Evolutionary conservation across 37 sponge, comb jelly and placozoan genomes (phyloP), one percentile per base, ranked within the genome.

Genomic region (Amphimedon queenslandica): DNA sequence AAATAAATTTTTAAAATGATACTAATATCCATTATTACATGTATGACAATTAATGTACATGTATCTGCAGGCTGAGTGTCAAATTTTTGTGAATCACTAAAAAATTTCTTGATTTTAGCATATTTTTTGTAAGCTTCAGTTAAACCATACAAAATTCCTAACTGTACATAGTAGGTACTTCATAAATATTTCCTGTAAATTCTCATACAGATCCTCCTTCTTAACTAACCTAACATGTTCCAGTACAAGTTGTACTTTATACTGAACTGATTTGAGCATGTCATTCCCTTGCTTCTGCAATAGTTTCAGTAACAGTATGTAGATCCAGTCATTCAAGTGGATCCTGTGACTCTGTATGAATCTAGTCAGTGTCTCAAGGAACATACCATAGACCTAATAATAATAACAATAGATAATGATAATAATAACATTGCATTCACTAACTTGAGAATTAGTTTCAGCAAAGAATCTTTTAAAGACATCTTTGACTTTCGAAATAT

Each of bases 271-370:
- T 4, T 86, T 73, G 18, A 81, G 67, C 77, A 88, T 83, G 75
- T 92, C 93, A 0, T 71, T 74, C 4, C 93, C 89, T 35, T 79
- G 75, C 31, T 81, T 75, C 64, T 84, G 89, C 38, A 92, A 60
- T 28, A 92, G 64, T 38, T 75, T 73, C 27, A 85, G 71, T 36
- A 92, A 71, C 40, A 92, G 56, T 25, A 83, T 36, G 67, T 81
- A 88, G 43, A 92, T 74, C 90, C 89, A 92, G 70, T 84, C 93
- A 1, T 88, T 80, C 42, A 92, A 60, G 29, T 88, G 41, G 40
- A 80, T 79, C 40, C 69, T 41, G 57, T 88, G 80, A 53, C 74
- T 58, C 36, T 75, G 63, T 1, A 92, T 78, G 64, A 84, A 92
- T 24, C 42, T 5, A 13, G 41, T 63, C 28, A 92, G 69, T 16